Percentiles rank a stretch among this genome's conserved stretches.
Evolutionary conservation across 2,888 invertebrate genomes (phyloP).

Genomic region (Silvanus unidentatus): DNA sequence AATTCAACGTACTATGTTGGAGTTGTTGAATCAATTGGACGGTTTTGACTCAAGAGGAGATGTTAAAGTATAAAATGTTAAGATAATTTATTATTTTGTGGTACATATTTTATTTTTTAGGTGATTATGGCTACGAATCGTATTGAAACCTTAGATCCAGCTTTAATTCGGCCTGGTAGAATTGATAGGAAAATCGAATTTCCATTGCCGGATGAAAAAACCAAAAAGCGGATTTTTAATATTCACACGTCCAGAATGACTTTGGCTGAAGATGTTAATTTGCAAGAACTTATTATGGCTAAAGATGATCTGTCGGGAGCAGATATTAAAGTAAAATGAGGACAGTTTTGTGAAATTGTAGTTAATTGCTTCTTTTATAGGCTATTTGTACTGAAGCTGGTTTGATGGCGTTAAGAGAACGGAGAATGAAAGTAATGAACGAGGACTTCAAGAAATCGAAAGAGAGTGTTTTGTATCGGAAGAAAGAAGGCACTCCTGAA

Average conservation of each 20-base stretch:
- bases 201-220: conserved; percentile 98
- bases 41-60: conserved; percentile 96
- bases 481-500: conserved; percentile 99
- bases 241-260: conserved; percentile 99
- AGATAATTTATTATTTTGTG: background rate
- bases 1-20: conserved; percentile 99
- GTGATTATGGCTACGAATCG: conserved; percentile 95
- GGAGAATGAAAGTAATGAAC: conserved; percentile 99
- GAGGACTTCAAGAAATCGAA: conserved; percentile 99
- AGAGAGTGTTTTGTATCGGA: conserved; percentile 96
- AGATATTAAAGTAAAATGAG: conserved; percentile 72
- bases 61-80: conserved; percentile 66
- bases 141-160: conserved; percentile 97
- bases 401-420: conserved; percentile 92
- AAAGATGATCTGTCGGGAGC: conserved; percentile 99
- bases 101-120: conserved; percentile 19
- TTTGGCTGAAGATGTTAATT: conserved; percentile 90
- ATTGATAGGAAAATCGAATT: conserved; percentile 99
- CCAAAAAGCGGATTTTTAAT: conserved; percentile 91
- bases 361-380: conserved; percentile 47
- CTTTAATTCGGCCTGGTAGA: conserved; percentile 95
- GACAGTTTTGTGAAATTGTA: background rate
- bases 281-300: conserved; percentile 95
- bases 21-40: conserved; percentile 95
- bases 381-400: conserved; percentile 99